Percentiles rank a stretch among this genome's conserved stretches.
Conservation (phyloP, 2,113 vertebrate genomes). For the Callochromis pleurospilus region DNA sequence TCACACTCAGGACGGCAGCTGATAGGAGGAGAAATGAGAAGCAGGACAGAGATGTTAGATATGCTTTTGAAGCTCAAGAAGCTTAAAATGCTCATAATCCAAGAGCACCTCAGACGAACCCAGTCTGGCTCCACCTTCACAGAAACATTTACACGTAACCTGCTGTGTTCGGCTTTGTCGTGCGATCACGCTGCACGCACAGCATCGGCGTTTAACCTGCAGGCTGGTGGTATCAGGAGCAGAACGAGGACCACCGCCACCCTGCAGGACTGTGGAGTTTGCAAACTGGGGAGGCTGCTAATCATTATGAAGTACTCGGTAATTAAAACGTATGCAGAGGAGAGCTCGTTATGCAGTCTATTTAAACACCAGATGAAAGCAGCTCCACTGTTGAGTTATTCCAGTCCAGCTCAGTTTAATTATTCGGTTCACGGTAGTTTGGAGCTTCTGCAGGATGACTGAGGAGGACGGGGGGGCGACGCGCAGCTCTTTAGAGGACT, state of each 20-base stretch:
- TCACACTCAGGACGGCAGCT: neutral
- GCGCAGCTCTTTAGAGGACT: neutral
- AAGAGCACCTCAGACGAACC: rapidly evolving
- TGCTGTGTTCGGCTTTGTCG: rapidly evolving
- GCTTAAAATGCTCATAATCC: neutral
- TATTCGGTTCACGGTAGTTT: neutral
- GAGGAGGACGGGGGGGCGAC: neutral
- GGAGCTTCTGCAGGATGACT: neutral
- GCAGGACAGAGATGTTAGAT: neutral
- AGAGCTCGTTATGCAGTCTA: neutral
- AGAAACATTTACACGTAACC: rapidly evolving
- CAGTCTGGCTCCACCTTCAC: neutral
- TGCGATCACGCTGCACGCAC: neutral
- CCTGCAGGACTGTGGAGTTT: neutral
- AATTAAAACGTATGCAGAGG: neutral
- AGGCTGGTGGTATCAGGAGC: neutral
- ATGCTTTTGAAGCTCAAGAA: neutral
- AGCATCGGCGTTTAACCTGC: rapidly evolving
- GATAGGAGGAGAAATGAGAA: neutral
- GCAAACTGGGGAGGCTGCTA: neutral
- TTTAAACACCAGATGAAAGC: neutral
- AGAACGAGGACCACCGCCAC: rapidly evolving
- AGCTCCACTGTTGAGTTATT: neutral
- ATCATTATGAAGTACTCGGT: neutral
- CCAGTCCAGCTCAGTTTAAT: neutral